Evolutionary conservation across 2,113 vertebrate genomes (phyloP).

Genomic region (Prinia subflava): DNA sequence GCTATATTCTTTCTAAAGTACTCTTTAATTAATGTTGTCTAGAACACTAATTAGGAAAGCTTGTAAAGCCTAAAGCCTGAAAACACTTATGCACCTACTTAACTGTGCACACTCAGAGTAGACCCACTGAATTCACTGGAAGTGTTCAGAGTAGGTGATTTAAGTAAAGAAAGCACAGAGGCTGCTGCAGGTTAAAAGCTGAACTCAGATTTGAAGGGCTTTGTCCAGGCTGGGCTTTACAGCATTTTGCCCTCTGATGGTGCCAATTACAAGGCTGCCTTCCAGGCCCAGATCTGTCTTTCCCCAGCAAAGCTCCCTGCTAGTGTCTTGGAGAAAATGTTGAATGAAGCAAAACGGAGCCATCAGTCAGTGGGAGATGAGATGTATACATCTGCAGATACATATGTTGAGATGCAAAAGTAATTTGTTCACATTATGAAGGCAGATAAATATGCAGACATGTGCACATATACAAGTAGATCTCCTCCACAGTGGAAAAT

Average conservation of each 20-base stretch:
- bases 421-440: neutral
- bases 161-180: neutral
- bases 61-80: slow-evolving; percentile 50
- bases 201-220: neutral
- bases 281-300: neutral
- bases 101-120: slow-evolving; percentile 11
- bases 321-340: neutral
- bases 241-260: neutral
- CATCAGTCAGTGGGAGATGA: neutral
- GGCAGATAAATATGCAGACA: neutral
- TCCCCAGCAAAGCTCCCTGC: neutral
- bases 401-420: neutral
- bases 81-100: slow-evolving; percentile 55
- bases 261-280: neutral
- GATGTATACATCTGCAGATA: neutral
- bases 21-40: slow-evolving; percentile 64
- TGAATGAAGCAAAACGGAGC: neutral
- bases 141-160: neutral
- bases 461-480: neutral
- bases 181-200: neutral
- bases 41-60: slow-evolving; percentile 55
- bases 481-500: neutral
- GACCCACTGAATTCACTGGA: neutral
- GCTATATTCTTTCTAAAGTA: slow-evolving; percentile 51
- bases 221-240: neutral